These are phyloP conservation scores for Verasper variegatus DNA, from an alignment of 2,113 vertebrate genomes.

Conservation along the genomic window DNA sequence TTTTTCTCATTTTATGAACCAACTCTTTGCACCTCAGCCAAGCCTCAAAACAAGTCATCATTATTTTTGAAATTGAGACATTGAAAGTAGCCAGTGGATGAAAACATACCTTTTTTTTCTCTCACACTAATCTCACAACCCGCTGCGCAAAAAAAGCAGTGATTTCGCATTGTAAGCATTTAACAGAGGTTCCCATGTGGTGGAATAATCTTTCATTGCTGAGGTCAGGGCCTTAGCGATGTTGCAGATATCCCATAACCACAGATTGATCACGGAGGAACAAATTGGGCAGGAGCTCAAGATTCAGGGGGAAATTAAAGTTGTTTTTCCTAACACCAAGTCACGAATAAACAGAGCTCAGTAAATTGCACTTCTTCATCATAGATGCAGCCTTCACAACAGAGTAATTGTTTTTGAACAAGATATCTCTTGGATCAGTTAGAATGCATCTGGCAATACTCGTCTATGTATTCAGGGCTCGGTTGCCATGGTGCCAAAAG, in stretches of 20 bases:
- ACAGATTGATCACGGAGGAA: conserved; percentile 12
- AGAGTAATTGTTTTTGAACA: conserved; percentile 9
- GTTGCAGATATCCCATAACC: conserved; percentile 12
- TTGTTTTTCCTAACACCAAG: not conserved
- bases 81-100: not conserved
- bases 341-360: not conserved
- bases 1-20: too few species aligned
- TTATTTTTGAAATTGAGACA: not conserved
- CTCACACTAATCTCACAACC: not conserved
- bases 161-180: not conserved
- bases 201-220: conserved; percentile 21
- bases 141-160: not conserved
- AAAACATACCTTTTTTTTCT: conserved; percentile 6
- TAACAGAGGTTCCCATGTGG: not conserved
- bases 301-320: not conserved
- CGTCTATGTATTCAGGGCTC: conserved; percentile 36
- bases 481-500: conserved; percentile 51
- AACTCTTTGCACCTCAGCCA: too few species aligned
- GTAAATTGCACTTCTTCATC: conserved; percentile 9
- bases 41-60: not conserved
- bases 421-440: conserved; percentile 18
- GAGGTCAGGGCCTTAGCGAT: conserved; percentile 15
- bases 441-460: conserved; percentile 30
- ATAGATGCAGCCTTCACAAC: conserved; percentile 3
- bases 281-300: conserved; percentile 11